These are phyloP conservation scores for Cyanoramphus novaezelandiae DNA, from an alignment of 2,113 vertebrate genomes.

Conservation along the genomic window DNA sequence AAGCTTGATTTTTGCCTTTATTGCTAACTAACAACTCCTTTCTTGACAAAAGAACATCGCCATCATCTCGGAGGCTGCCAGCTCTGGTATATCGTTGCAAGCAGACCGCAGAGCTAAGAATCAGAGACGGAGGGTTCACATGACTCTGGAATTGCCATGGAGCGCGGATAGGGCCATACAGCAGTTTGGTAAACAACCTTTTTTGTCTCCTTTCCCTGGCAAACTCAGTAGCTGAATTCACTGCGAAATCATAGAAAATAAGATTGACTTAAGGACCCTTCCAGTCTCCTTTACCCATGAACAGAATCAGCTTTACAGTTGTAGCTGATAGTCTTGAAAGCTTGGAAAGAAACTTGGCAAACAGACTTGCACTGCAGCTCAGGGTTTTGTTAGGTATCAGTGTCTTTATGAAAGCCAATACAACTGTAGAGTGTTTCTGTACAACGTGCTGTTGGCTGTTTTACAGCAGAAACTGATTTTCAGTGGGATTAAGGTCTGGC, in stretches of 20 bases:
- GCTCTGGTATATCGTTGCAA: constrained; percentile 96
- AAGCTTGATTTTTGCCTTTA: neutral
- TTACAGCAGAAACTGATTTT: neutral
- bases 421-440: neutral
- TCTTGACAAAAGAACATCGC: constrained; percentile 87
- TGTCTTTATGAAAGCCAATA: neutral
- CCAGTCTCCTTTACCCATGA: neutral
- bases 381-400: accelerated
- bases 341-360: neutral
- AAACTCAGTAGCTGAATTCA: neutral
- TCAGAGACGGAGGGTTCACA: constrained; percentile 93
- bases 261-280: neutral
- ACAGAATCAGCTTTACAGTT: neutral
- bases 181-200: constrained; percentile 86
- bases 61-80: constrained; percentile 98
- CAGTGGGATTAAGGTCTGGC: neutral
- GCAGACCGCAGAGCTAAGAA: constrained; percentile 96
- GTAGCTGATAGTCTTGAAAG: neutral
- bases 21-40: neutral
- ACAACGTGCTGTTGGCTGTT: neutral
- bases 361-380: neutral
- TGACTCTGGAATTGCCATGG: constrained; percentile 97
- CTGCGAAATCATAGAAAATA: neutral
- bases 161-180: constrained; percentile 97
- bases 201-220: neutral